Evolutionary conservation across 2,797 vertebrate species (phyloP), one percentile per base, ranked within the genome.

Genomic region (Periophthalmus magnuspinnatus): DNA sequence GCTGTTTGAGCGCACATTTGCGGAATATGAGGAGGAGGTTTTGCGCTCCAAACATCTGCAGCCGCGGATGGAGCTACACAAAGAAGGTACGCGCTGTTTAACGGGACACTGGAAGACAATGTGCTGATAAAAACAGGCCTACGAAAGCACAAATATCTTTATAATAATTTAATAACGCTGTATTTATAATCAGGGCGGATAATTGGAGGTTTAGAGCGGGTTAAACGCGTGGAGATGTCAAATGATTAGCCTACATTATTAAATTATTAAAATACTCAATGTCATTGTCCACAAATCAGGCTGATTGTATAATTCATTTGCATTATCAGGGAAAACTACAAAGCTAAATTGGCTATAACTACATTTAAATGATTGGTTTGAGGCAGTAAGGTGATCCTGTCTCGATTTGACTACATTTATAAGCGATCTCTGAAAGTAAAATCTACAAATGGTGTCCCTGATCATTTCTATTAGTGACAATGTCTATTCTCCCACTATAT

Each of bases 21-120:
- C 56, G 56, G 56, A 58, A 58, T 58, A 58, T 14, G 56, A 58
- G 28, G 56, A 28, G 56, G 56, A 33, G 56, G 24, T 58, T 17
- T 16, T 58, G 56, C 24, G 56, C 21, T 16, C 24, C 24, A 58
- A 58, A 17, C 56, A 16, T 58, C 56, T 58, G 56, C 56, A 58
- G 56, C 56, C 24, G 56, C 22, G 24, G 56, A 28, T 16, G 24
- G 56, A 58, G 56, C 56, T 24, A 32, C 56, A 58, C 56, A 58
- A 58, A 58, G 56, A 58, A 58, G 56, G 56, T 58, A 58, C 24
- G 56, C 24, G 56, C 50, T 2, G 50, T 19, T 52, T 52, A 21
- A 52, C 50, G 19, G 50, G 50, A 32, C 24, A 1, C 56, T 32
- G 55, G 11, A 6, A 32, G 22, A 55, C 52, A 10, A 55, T 55